phyloP scores from a whole-genome alignment of 2,797 vertebrate species.

The Malurus splendens region DNA sequence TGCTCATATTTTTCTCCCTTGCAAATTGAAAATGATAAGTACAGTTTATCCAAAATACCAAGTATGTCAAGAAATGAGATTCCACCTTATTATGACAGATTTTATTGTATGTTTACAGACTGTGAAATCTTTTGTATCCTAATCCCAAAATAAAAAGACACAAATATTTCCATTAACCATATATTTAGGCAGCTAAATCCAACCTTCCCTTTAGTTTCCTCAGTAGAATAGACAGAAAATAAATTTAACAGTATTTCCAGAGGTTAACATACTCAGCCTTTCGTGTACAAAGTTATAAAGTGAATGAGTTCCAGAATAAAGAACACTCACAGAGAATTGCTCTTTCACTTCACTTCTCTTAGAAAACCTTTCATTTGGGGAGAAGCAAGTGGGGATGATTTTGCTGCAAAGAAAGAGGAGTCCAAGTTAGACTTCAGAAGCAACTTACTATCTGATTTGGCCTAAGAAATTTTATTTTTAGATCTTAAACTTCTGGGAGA shows the following conservation, averaged over 20 bases:
- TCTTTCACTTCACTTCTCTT: slow-evolving; percentile 14
- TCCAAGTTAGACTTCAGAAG: slow-evolving; percentile 41
- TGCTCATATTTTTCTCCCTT: neutral
- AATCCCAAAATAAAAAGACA: neutral
- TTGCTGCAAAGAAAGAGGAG: slow-evolving; percentile 9
- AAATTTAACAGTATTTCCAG: neutral
- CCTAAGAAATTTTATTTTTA: slow-evolving; percentile 47
- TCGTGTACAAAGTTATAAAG: neutral
- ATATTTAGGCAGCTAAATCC: neutral
- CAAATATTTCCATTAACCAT: neutral
- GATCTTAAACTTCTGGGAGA: slow-evolving; percentile 30
- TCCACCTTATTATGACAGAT: neutral
- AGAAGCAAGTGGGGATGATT: neutral
- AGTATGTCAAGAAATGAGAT: neutral
- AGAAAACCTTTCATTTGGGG: slow-evolving; percentile 29
- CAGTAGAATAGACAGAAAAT: neutral
- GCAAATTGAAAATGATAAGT: neutral
- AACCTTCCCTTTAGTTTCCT: neutral
- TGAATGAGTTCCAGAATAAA: slow-evolving; percentile 33
- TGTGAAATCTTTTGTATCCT: neutral
- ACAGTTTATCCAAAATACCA: neutral
- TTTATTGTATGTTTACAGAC: neutral
- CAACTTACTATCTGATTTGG: slow-evolving; percentile 5
- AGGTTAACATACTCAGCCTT: slow-evolving; percentile 7
- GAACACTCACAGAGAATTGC: neutral